Base-by-base conservation (phyloP, 1,140 invertebrate species). In the Drosophila aff. region DNA sequence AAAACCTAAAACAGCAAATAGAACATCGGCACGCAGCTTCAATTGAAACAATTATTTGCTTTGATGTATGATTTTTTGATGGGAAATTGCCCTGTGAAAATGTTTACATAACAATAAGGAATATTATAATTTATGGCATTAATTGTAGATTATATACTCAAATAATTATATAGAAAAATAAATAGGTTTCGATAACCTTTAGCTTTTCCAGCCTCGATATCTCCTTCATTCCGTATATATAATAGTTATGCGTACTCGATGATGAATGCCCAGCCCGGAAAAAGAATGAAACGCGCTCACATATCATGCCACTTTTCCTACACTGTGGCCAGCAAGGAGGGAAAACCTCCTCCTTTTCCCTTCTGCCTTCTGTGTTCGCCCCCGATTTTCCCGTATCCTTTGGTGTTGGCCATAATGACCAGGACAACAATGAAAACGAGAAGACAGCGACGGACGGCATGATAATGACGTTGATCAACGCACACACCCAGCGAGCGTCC, bases 361-460 rank as follows among this genome's bases (percentile, higher is more conserved):
- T 0, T 8, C 7, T 5, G 21, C 28, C 53, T 41, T 28, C 15
- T 21, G 23, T 23, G 23, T 23, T 23, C 2, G 23, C 23, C 18
- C 11, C 21, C 53, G 21, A 47, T 31, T 60, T 50, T 41, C 23
- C 41, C 55, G 55, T 62, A 63, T 63, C 49, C 60, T 49, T 58
- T 81, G 84, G 85, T 90, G 85, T 89, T 90, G 67, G 77, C 78
- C 65, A 67, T 84, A 87, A 87, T 90, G 85, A 84, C 59, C 49
- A 66, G 62, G 60, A 79, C 67, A 75, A 79, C 73, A 67, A 67
- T 82, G 80, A 60, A 66, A 61, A 53, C 63, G 74, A 58, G 50
- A 59, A 59, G 76, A 50, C 47, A 75, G 61, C 44, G 69, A 53
- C 79, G 66, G 71, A 67, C 66, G 67, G 65, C 66, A 60, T 71